phyloP scores from a whole-genome alignment of 2,113 vertebrate genomes.

The Piaya cayana region DNA sequence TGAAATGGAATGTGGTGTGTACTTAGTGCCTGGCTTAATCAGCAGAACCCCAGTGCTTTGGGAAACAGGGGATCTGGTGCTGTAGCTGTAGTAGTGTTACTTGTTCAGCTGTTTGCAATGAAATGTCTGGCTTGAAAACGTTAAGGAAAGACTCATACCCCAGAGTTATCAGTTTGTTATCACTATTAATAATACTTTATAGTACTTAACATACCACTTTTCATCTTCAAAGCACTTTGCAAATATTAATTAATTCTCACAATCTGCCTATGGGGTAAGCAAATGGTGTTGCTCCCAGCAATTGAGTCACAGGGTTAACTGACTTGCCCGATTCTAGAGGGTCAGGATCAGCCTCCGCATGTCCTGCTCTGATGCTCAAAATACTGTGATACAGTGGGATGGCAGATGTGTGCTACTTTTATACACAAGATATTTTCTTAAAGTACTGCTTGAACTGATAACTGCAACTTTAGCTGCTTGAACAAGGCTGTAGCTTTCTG shows the following conservation, averaged over 20 bases:
- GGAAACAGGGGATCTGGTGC: not conserved
- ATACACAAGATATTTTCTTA: not conserved
- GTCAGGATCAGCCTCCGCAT: not conserved
- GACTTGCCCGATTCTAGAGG: not conserved
- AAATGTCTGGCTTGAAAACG: not conserved
- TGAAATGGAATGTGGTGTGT: not conserved
- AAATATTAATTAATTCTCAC: constrained; percentile 47
- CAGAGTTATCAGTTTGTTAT: constrained; percentile 16
- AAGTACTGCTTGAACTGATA: not conserved
- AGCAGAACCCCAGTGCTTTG: not conserved
- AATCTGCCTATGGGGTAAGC: constrained; percentile 15
- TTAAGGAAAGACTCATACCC: not conserved
- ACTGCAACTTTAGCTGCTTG: not conserved
- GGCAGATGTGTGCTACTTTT: not conserved
- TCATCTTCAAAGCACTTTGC: constrained; percentile 44
- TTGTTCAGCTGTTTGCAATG: not conserved
- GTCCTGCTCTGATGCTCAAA: not conserved
- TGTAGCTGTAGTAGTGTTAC: not conserved
- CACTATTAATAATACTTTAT: constrained; percentile 15
- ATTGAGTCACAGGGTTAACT: not conserved
- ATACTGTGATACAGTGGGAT: not conserved
- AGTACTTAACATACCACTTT: constrained; percentile 20
- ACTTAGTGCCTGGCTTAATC: not conserved
- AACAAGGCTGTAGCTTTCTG: not conserved
- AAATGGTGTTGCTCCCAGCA: constrained; percentile 14